phyloP scores from a whole-genome alignment of 2,888 invertebrate genomes.

The Eupithecia centaureata region DNA sequence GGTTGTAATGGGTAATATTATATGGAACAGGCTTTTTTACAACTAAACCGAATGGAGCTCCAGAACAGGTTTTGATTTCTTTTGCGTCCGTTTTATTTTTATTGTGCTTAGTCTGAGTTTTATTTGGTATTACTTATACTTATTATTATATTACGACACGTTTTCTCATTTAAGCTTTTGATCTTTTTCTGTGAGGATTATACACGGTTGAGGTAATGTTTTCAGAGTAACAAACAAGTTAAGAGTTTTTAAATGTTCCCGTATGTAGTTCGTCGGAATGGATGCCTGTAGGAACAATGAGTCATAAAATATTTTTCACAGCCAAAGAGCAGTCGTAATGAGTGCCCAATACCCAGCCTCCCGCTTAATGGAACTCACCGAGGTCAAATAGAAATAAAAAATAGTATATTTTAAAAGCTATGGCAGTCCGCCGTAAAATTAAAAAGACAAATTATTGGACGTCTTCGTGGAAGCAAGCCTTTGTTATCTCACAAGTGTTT shows the following conservation, averaged over 20 bases:
- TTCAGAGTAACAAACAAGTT: conserved; percentile 37
- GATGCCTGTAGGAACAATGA: conserved; percentile 75
- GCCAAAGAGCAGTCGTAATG: conserved; percentile 69
- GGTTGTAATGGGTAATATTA: conserved; percentile 82
- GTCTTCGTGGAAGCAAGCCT: conserved; percentile 82
- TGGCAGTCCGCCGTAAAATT: conserved; percentile 82
- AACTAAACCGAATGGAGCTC: conserved; percentile 76
- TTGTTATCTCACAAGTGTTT: conserved; percentile 84
- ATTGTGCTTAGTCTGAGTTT: conserved; percentile 73
- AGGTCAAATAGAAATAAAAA: conserved; percentile 71
- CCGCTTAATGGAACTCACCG: conserved; percentile 75
- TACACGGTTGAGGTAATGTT: conserved; percentile 38
- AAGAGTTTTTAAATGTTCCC: conserved; percentile 45
- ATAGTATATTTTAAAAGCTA: conserved; percentile 77
- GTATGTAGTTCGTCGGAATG: conserved; percentile 57
- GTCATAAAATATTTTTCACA: conserved; percentile 75
- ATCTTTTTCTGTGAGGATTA: conserved; percentile 41
- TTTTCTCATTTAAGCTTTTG: conserved; percentile 56
- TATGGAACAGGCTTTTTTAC: conserved; percentile 81
- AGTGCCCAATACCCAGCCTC: conserved; percentile 71
- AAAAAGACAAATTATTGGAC: conserved; percentile 84
- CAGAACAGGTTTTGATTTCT: conserved; percentile 76
- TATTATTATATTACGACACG: conserved; percentile 71
- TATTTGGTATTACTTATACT: conserved; percentile 68
- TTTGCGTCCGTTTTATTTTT: conserved; percentile 74